Evolutionary conservation across 2,888 invertebrate species (phyloP).

Genomic region (Bruchidius siliquastri): DNA sequence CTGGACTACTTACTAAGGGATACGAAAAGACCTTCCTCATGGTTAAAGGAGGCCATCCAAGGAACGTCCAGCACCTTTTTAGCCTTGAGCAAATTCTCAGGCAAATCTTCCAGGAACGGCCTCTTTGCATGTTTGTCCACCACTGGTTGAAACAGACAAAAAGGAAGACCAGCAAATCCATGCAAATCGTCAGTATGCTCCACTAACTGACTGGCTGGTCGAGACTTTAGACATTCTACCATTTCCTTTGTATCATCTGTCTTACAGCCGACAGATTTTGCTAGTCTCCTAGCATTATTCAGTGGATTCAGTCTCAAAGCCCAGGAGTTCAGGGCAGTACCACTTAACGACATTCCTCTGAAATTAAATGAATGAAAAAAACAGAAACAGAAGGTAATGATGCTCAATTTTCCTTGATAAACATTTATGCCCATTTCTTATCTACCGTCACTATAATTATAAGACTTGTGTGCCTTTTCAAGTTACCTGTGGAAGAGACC

Average conservation of each 20-base stretch:
- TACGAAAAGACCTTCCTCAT: slow-evolving; percentile 57
- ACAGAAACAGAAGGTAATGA: no score
- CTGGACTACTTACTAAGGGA: no score
- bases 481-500: slow-evolving; percentile 13
- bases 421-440: no score
- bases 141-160: slow-evolving; percentile 33
- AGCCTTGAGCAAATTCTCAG: slow-evolving; percentile 55
- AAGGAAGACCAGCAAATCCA: slow-evolving; percentile 19
- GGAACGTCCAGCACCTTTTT: slow-evolving; percentile 61
- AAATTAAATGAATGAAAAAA: no score
- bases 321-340: slow-evolving; percentile 57
- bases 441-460: no score
- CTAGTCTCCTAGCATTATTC: slow-evolving; percentile 57
- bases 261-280: slow-evolving; percentile 58
- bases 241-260: slow-evolving; percentile 50
- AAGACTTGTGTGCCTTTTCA: no score
- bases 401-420: no score
- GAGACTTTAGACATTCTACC: slow-evolving; percentile 56
- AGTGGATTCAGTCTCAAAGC: slow-evolving; percentile 52
- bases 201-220: slow-evolving; percentile 3
- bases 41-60: slow-evolving; percentile 61
- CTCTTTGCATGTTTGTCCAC: slow-evolving; percentile 44
- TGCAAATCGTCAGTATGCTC: slow-evolving; percentile 41
- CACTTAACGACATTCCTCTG: slow-evolving; percentile 65
- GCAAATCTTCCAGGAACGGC: slow-evolving; percentile 62